Percentiles rank a stretch among this genome's conserved stretches.
Conservation (phyloP, 2,888 invertebrate species). For the Thymelicus sylvestris region DNA sequence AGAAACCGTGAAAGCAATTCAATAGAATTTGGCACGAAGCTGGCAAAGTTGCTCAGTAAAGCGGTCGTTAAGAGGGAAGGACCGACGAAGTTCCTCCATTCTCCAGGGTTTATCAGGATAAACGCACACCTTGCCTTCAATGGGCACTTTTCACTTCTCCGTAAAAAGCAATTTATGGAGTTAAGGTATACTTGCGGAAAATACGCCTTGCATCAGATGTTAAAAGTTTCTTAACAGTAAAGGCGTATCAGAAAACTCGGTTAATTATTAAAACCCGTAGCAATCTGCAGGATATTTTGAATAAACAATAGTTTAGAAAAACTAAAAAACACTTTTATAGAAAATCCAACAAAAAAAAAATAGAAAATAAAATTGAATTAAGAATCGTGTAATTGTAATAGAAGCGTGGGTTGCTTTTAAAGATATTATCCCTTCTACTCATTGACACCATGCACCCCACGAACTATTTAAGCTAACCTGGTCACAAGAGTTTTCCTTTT, state of each 20-base stretch:
- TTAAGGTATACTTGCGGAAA: neutral
- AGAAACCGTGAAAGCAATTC: neutral
- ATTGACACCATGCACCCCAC: too few relatives aligned
- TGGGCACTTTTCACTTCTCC: constrained; percentile 13
- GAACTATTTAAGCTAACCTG: too few relatives aligned
- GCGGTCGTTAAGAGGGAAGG: constrained; percentile 7
- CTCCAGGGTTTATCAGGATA: constrained; percentile 1
- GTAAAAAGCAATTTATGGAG: neutral
- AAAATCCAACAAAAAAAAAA: too few relatives aligned
- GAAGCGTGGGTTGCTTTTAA: too few relatives aligned
- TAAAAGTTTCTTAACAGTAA: neutral
- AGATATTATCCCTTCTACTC: too few relatives aligned
- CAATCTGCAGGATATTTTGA: too few relatives aligned
- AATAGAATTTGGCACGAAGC: neutral
- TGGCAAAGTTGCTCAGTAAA: neutral
- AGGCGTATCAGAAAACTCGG: neutral
- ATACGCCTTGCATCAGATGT: neutral
- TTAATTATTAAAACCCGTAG: too few relatives aligned
- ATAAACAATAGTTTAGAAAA: too few relatives aligned
- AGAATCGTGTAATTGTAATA: too few relatives aligned
- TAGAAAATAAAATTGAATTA: too few relatives aligned
- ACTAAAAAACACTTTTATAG: too few relatives aligned
- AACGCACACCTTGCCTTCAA: constrained; percentile 18
- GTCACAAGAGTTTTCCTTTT: too few relatives aligned
- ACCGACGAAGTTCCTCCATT: constrained; percentile 8